Conservation (phyloP, 2,113 vertebrate genomes). For the Corythornis vintsioides region DNA sequence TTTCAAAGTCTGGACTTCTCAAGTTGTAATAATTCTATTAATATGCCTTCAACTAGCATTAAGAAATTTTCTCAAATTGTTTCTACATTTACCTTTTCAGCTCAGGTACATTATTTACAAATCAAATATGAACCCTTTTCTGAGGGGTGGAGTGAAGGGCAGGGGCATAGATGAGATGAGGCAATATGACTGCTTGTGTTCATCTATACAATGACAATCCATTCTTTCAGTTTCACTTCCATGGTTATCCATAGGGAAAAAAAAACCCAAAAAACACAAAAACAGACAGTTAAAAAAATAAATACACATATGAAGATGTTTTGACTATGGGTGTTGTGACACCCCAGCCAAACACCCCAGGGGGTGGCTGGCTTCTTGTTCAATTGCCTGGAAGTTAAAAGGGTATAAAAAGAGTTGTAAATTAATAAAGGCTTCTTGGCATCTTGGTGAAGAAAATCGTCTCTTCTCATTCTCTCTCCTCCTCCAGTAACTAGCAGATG, state of each 20-base stretch:
- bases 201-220: neutral
- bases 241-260: neutral
- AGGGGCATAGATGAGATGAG: rapidly evolving
- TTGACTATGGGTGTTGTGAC: too few species aligned
- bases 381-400: too few species aligned
- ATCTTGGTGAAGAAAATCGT: neutral
- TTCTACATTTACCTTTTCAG: neutral
- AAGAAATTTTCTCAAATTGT: neutral
- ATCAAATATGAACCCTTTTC: neutral
- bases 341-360: too few species aligned
- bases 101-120: neutral
- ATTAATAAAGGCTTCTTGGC: too few species aligned
- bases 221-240: neutral
- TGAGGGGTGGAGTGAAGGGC: rapidly evolving
- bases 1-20: neutral
- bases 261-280: neutral
- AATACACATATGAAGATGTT: neutral
- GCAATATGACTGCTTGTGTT: neutral
- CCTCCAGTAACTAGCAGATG: too few species aligned
- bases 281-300: neutral
- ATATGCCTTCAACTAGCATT: neutral
- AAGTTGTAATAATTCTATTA: neutral
- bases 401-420: too few species aligned
- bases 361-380: too few species aligned
- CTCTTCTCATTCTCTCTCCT: too few species aligned